These are phyloP conservation scores for Cuculus canorus DNA, from an alignment of 2,797 vertebrate genomes.

Conservation along the genomic window DNA sequence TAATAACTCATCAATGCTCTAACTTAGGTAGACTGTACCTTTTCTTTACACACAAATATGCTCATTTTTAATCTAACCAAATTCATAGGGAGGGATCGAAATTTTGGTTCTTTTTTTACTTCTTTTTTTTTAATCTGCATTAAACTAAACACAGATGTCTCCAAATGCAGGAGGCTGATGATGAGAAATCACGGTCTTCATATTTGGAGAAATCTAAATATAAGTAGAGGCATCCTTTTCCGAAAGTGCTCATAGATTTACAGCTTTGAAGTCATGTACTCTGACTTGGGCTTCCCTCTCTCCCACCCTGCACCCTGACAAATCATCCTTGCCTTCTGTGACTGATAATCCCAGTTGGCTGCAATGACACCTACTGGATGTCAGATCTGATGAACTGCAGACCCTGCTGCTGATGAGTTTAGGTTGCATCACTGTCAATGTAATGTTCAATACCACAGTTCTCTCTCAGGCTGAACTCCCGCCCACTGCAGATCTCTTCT, in stretches of 20 bases:
- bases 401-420: background rate
- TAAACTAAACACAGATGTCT: slow-evolving; percentile 41
- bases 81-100: slow-evolving; percentile 2
- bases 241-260: background rate
- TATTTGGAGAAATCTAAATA: background rate
- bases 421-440: background rate
- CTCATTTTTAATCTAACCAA: slow-evolving; percentile 45
- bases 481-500: background rate
- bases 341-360: slow-evolving; percentile 14
- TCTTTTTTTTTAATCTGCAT: slow-evolving; percentile 26
- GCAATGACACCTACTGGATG: slow-evolving; percentile 32
- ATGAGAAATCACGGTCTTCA: background rate
- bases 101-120: background rate
- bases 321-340: slow-evolving; percentile 14
- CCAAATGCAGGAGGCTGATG: background rate
- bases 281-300: background rate
- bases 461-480: background rate
- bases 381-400: slow-evolving; percentile 16
- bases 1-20: slow-evolving; percentile 28
- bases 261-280: background rate
- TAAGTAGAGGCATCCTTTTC: background rate
- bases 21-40: background rate
- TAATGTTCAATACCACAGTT: background rate
- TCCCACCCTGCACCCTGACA: background rate
- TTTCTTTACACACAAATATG: slow-evolving; percentile 25